Evolutionary conservation across 2,888 invertebrate genomes (phyloP), one percentile per base, ranked within the genome.

Genomic region (Aphelenchoides bicaudatus): DNA sequence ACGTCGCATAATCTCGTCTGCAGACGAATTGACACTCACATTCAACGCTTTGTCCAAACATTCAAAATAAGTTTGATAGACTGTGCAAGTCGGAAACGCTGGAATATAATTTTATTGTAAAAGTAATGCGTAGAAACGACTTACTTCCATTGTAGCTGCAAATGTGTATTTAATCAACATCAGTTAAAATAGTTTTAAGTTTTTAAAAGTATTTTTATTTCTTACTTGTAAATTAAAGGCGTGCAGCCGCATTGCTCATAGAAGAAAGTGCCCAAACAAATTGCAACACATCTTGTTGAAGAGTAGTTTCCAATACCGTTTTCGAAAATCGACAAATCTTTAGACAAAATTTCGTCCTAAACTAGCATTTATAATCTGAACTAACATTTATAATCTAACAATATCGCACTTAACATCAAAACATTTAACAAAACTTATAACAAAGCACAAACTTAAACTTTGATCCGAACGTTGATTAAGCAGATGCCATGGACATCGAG

Each of bases 221-320:
- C n/a, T n/a, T n/a, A n/a, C n/a, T 43, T 43, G 43, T 43, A 43
- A 6, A 43, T 21, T 25, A 43, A 21, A 10, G 43, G 43, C 10
- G 43, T 43, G 43, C 43, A 43, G 6, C 43, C 43, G 43, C 43
- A 43, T 6, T n/a, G 10, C 43, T 43, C 43, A 25, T 43, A 8
- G 23, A 43, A 43, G 23, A 43, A 43, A 10, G 43, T 43, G 6
- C 21, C 43, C 43, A 43, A n/a, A 43, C 43, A 43, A 43, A 43
- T 25, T 8, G 43, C 43, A 19, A 43, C 25, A n/a, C 43, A 43
- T n/a, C 25, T 43, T 6, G 43, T 43, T 6, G 43, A 43, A 10
- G 43, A 43, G 43, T 43, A 43, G 23, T 19, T 8, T 10, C 43
- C 43, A 10, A 43, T 21, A 19, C n/a, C 43, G 23, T 43, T 25